Evolutionary conservation across 2,113 vertebrate species (phyloP).

Genomic region (Myotis lucifugus): DNA sequence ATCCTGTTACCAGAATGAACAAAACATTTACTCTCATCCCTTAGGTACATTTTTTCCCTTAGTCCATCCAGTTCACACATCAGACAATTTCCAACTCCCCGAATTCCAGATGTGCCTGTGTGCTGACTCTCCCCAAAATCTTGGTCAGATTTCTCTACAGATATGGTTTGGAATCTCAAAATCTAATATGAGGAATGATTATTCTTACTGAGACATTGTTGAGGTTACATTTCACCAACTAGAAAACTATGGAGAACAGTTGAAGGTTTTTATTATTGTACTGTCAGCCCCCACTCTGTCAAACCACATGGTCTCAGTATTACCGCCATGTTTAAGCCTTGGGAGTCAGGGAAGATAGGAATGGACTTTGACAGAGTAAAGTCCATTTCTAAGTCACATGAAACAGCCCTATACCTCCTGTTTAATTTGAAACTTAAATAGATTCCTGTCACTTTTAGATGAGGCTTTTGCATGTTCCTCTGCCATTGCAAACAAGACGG

Average conservation of each 20-base stretch:
- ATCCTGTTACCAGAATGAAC: neutral
- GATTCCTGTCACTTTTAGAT: neutral
- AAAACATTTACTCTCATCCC: neutral
- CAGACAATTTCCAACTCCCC: neutral
- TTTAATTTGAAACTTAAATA: neutral
- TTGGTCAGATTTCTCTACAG: neutral
- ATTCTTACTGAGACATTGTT: neutral
- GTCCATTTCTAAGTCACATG: neutral
- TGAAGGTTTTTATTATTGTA: neutral
- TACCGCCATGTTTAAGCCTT: neutral
- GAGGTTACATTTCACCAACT: neutral
- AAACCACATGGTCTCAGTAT: neutral
- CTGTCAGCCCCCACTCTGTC: neutral
- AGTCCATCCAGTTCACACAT: neutral
- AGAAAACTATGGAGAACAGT: neutral
- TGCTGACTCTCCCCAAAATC: too few relatives aligned
- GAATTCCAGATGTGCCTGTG: neutral
- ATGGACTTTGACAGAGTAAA: neutral
- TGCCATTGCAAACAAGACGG: too few relatives aligned
- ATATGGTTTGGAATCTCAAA: neutral
- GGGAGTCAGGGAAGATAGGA: neutral
- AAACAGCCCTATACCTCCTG: neutral
- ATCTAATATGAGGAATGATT: neutral
- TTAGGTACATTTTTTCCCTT: neutral
- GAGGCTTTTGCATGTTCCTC: neutral